phyloP scores from a whole-genome alignment of 30 jellyfish, hydroid and myxozoan genomes.

The Cassiopea andromeda region DNA sequence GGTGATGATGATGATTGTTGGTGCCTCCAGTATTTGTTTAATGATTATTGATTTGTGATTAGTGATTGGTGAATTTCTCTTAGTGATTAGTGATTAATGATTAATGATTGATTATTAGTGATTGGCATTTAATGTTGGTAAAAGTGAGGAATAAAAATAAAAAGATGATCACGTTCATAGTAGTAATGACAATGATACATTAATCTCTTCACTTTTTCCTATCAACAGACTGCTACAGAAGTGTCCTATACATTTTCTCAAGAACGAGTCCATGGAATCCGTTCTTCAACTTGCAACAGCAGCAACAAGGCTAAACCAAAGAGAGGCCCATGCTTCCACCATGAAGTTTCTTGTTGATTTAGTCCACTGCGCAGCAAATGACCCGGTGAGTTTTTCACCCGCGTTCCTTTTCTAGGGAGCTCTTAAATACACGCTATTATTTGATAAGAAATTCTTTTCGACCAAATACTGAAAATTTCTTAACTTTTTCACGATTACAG shows the following conservation, averaged over 20 bases:
- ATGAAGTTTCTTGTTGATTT: slow-evolving; percentile 71
- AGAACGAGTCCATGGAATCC: slow-evolving; percentile 77
- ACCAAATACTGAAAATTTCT: too few species aligned
- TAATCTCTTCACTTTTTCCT: neutral
- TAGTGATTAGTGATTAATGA: too few species aligned
- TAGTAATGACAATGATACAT: neutral
- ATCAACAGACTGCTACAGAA: slow-evolving; percentile 66
- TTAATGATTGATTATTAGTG: too few species aligned
- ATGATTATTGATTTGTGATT: too few species aligned
- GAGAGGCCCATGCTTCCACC: slow-evolving; percentile 88
- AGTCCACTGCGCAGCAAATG: slow-evolving; percentile 64
- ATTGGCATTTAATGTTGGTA: too few species aligned
- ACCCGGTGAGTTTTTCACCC: slow-evolving; percentile 55
- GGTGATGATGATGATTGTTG: too few species aligned
- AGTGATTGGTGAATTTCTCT: too few species aligned
- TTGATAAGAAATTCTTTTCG: too few species aligned
- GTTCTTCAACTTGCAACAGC: slow-evolving; percentile 84
- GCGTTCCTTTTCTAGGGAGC: neutral
- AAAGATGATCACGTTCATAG: neutral
- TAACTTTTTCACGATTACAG: too few species aligned
- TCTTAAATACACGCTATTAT: too few species aligned
- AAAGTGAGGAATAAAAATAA: too few species aligned
- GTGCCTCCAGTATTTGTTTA: too few species aligned
- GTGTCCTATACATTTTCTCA: slow-evolving; percentile 79
- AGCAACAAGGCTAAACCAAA: slow-evolving; percentile 73